A percentile compares a stretch with the other conserved stretches of the same genome.
Conservation (phyloP, 1,140 invertebrate genomes). For the Gryon sp. region DNA sequence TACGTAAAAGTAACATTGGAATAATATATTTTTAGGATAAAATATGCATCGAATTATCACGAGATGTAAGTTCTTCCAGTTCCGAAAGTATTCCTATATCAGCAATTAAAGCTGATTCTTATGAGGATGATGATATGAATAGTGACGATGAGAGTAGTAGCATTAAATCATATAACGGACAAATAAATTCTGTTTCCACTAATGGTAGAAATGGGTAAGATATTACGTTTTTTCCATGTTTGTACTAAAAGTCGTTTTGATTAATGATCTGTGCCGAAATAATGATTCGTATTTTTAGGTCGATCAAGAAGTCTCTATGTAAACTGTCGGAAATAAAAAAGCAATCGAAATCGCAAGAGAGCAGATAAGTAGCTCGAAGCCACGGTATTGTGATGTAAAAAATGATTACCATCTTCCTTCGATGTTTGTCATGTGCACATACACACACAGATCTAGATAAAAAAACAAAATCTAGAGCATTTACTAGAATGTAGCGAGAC, state of each 20-base stretch:
- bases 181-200: conserved; percentile 7
- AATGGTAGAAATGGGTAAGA: conserved; percentile 55
- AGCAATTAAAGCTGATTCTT: conserved; percentile 63
- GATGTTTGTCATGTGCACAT: conserved; percentile 67
- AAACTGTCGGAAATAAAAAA: conserved; percentile 36
- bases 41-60: conserved; percentile 69
- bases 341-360: conserved; percentile 52
- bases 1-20: no score
- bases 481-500: conserved; percentile 62
- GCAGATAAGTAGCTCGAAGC: conserved; percentile 71
- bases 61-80: conserved; percentile 48
- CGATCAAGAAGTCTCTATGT: conserved; percentile 22
- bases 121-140: conserved; percentile 62
- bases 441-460: conserved; percentile 66
- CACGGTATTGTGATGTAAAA: conserved; percentile 59
- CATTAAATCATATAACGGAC: conserved; percentile 14
- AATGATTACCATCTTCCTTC: conserved; percentile 68
- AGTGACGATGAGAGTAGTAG: conserved; percentile 41
- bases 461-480: conserved; percentile 68
- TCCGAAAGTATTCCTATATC: conserved; percentile 59
- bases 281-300: conserved; percentile 26
- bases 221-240: no score
- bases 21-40: conserved; percentile 70
- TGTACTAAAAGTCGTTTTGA: neutral
- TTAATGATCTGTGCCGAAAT: neutral